Percentiles rank a stretch among this genome's conserved stretches.
Evolutionary conservation across 2,888 invertebrate genomes (phyloP).

Genomic region (Nemapogon koenigi): DNA sequence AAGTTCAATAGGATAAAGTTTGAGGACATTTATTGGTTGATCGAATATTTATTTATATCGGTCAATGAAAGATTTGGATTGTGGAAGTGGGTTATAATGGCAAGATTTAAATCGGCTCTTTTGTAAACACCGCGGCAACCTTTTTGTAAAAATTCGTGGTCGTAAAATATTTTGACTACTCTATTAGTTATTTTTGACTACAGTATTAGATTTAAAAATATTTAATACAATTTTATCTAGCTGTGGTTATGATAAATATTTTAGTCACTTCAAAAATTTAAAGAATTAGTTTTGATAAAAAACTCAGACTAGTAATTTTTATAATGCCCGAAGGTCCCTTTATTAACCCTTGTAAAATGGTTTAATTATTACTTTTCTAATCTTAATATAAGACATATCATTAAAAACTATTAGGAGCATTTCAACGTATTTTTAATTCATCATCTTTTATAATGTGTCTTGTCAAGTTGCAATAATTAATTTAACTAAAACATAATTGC

Average conservation of each 20-base stretch:
- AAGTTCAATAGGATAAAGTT: slow-evolving; percentile 5
- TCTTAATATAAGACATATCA: slow-evolving; percentile 43
- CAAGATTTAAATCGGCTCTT: slow-evolving; percentile 48
- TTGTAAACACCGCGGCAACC: slow-evolving; percentile 49
- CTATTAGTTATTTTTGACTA: slow-evolving; percentile 29
- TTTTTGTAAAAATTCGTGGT: slow-evolving; percentile 42
- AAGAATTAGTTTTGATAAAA: background rate
- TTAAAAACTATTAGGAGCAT: slow-evolving; percentile 58
- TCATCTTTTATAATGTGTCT: slow-evolving; percentile 11
- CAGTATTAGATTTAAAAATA: too few relatives aligned
- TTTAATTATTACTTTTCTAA: slow-evolving; percentile 55
- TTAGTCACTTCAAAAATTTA: too few relatives aligned
- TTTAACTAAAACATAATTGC: slow-evolving; percentile 36
- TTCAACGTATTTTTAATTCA: slow-evolving; percentile 21
- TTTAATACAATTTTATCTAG: too few relatives aligned
- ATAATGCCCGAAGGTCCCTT: slow-evolving; percentile 10
- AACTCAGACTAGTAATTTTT: background rate
- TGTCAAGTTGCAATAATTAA: slow-evolving; percentile 38
- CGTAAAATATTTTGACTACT: slow-evolving; percentile 64
- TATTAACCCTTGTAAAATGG: slow-evolving; percentile 30
- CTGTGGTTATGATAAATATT: too few relatives aligned
- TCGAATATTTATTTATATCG: slow-evolving; percentile 3
- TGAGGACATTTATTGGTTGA: slow-evolving; percentile 7
- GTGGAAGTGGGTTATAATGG: slow-evolving; percentile 39
- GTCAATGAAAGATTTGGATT: slow-evolving; percentile 1